Evolutionary conservation across 2,888 invertebrate genomes (phyloP), one percentile per base, ranked within the genome.

Genomic region (Cerastis leucographa): DNA sequence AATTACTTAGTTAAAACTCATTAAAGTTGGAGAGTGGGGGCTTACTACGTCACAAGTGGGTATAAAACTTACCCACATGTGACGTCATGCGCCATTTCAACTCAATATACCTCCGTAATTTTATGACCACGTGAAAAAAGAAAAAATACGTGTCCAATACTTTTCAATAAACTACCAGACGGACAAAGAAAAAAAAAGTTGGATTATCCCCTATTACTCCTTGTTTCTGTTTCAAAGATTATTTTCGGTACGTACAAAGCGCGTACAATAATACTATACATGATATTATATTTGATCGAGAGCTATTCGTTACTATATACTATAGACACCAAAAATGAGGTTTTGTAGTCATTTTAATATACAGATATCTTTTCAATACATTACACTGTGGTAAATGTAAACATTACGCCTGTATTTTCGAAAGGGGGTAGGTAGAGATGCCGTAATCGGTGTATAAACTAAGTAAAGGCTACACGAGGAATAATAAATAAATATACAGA

Each of bases 321-420:
- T 25, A 69, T 85, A 85, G 83, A 83, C 83, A 83, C 86, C 85
- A 77, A 66, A n/a, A 25, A 64, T 77, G 83, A 85, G 85, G 83
- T 84, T 82, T 72, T 71, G 19, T 40, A 65, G 56, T 73, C 49
- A 70, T 29, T 11, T 65, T 67, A 19, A 44, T 25, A 62, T 25
- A 54, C 9, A 71, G 25, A 68, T 46, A 40, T 51, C 0, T 59
- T 62, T 46, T 46, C 22, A 29, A 14, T 56, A 76, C 9, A 51
- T 76, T 69, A 69, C 71, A 74, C 54, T 73, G 25, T 71, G 17
- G 56, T 42, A 3, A 25, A 74, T 3, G 4, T 42, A 4, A 49
- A 44, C 11, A 17, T 25, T 1, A 11, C 4, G 4, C 9, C 25
- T n/a, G 17, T 22, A 8, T 19, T 8, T 9, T 35, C 3, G 0